Conservation (phyloP, 2,797 vertebrate species). For the Macropodus opercularis region DNA sequence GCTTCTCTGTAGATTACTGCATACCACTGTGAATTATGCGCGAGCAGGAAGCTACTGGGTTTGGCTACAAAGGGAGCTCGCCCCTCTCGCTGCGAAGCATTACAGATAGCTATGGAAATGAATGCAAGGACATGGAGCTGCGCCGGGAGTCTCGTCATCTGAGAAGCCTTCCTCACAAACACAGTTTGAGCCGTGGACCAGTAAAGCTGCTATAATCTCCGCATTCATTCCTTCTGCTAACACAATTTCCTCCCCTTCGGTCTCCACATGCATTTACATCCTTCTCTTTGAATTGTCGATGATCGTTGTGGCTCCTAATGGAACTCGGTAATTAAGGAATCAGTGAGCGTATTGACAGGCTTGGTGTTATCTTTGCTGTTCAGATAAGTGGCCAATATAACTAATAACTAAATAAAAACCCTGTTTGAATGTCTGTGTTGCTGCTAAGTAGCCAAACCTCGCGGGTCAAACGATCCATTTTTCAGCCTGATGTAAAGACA, state of each 20-base stretch:
- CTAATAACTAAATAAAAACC: slow-evolving; percentile 35
- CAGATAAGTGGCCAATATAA: slow-evolving; percentile 39
- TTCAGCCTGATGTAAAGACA: neutral
- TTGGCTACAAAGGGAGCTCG: slow-evolving; percentile 31
- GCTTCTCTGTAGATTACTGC: slow-evolving; percentile 48
- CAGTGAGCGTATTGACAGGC: slow-evolving; percentile 6
- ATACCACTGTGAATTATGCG: slow-evolving; percentile 59
- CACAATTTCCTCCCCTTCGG: slow-evolving; percentile 18
- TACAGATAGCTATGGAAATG: slow-evolving; percentile 52
- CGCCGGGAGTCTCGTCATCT: slow-evolving; percentile 18
- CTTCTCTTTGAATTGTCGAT: slow-evolving; percentile 27
- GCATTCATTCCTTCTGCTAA: slow-evolving; percentile 25
- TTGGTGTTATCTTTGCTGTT: slow-evolving; percentile 41
- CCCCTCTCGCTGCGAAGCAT: slow-evolving; percentile 38
- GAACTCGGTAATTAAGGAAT: slow-evolving; percentile 53
- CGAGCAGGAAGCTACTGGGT: slow-evolving; percentile 60
- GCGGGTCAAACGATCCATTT: slow-evolving; percentile 11
- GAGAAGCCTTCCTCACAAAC: slow-evolving; percentile 31
- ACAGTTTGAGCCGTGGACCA: slow-evolving; percentile 37
- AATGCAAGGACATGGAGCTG: slow-evolving; percentile 63
- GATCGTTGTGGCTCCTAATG: slow-evolving; percentile 48
- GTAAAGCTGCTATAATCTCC: slow-evolving; percentile 46
- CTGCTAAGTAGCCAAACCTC: slow-evolving; percentile 14
- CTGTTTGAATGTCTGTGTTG: slow-evolving; percentile 31
- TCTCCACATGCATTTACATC: slow-evolving; percentile 46